Base-by-base conservation (phyloP, 2,888 invertebrate species). In the Microctonus brassicae region DNA sequence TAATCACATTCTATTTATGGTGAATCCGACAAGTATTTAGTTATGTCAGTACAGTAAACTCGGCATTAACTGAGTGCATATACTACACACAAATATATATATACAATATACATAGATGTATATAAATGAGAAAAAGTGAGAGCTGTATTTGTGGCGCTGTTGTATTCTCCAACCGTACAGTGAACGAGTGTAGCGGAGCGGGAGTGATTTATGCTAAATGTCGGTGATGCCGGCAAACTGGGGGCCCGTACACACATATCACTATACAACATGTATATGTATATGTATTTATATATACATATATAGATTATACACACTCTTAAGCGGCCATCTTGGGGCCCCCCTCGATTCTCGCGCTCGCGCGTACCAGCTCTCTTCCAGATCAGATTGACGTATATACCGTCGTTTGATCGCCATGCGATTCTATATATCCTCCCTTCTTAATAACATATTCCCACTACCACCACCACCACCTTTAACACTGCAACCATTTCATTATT, bases 131-230 rank as follows among this genome's bases (percentile, higher is more conserved):
- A 1, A 55, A 55, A 26, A 55, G n/a, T 17, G 17, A 58, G 17
- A 58, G 20, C 64, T 7, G 57, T 58, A 70, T 64, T 60, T 65
- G 60, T 36, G 70, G 72, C 57, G 60, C 47, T 60, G 61, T 65
- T 42, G 66, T 68, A 73, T 61, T 66, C 67, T 53, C 39, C 9
- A 62, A 33, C n/a, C 17, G 72, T 58, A 60, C 53, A 61, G 66
- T 73, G 65, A 72, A 70, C 73, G 76, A 75, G 76, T 77, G 77
- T 77, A 72, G 74, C 75, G 77, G 76, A 80, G 84, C 84, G 84
- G 83, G 85, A 85, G 86, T 87, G 87, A 87, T 86, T 86, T 86
- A 86, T 86, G 84, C 85, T 81, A 81, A 85, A 83, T 83, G 84
- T 81, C 78, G 78, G 70, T 76, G 83, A 82, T 80, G 84, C 82